Base-by-base conservation (phyloP, 2,113 vertebrate species). In the Rynchops niger region DNA sequence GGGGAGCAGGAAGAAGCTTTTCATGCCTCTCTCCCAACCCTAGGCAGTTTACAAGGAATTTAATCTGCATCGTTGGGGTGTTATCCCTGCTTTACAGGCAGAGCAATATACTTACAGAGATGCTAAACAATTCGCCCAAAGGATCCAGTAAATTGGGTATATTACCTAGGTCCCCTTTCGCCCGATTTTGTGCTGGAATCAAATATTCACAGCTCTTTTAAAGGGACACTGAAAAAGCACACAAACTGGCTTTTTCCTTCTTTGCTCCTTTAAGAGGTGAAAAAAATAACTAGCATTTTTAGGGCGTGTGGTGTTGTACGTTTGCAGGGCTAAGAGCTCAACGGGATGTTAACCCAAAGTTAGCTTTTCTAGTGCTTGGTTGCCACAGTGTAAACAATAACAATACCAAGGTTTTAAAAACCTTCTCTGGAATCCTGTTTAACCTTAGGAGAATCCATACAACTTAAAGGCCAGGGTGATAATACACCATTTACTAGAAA, bases 281-380 rank as follows among this genome's bases (percentile, higher is more conserved):
- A 4, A 27, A 59, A 32, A 11, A 1, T 0, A 27, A 0, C 7
- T 15, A 30, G 20, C 4, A 4, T 38, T 88, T 84, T 71, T 5
- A 19, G 42, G 52, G n/a, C 7, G 8, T 7, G 38, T 70, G 9
- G 5, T 34, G 67, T 3, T 52, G 53, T 6, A 5, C 0, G 27
- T 50, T 16, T 76, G 67, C 23, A 13, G 2, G 34, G 71, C 61
- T 36, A 38, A 1, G 61, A 88, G 50, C 23, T 80, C 71, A 43
- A 4, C 0, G 1, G 29, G 81, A 18, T 1, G 4, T 21, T 2
- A 62, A 61, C 56, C 66, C 76, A 22, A 56, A 76, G 25, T 40
- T 2, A 16, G 34, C 23, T 86, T 6, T 52, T 8, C 40, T 11
- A 27, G 25, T 1, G 26, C 5, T 30, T 29, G 13, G 17, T 47